phyloP scores from a whole-genome alignment of 2,113 vertebrate species.

The Rhipidura dahli region DNA sequence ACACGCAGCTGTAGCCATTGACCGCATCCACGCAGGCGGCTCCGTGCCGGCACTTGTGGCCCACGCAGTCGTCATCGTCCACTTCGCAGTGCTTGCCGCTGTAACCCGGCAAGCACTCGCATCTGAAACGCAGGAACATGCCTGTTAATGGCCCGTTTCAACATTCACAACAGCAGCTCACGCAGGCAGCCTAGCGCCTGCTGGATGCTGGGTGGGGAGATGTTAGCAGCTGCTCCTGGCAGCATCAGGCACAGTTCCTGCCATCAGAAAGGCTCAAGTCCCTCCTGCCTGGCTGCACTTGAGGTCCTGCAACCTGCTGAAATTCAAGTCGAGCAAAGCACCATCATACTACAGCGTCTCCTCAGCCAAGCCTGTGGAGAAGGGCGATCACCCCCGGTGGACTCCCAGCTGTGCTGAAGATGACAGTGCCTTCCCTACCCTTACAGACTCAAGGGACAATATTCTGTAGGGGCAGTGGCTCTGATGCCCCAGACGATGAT shows the following conservation, averaged over 20 bases:
- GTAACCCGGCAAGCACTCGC: slow-evolving; percentile 91
- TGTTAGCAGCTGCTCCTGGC: background rate
- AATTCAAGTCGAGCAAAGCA: background rate
- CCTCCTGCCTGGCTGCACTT: background rate
- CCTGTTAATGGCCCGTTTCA: background rate
- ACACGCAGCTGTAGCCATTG: slow-evolving; percentile 92
- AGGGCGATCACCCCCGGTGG: background rate
- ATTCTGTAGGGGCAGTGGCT: background rate
- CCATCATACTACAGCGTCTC: background rate
- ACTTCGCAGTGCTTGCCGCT: slow-evolving; percentile 90
- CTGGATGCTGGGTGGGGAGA: background rate
- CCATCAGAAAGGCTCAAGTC: background rate
- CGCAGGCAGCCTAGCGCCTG: background rate
- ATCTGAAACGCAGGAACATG: slow-evolving; percentile 71
- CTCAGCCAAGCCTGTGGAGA: background rate
- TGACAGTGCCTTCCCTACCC: background rate
- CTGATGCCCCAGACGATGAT: too few species aligned
- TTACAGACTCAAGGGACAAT: background rate
- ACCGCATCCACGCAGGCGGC: slow-evolving; percentile 89
- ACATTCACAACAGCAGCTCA: background rate
- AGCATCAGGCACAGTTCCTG: background rate
- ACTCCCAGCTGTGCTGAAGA: background rate
- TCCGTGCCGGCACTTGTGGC: slow-evolving; percentile 91
- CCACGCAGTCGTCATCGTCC: slow-evolving; percentile 87
- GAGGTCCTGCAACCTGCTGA: background rate